Conservation (phyloP, 2,797 vertebrate species). For the Sebastes paucispinis region DNA sequence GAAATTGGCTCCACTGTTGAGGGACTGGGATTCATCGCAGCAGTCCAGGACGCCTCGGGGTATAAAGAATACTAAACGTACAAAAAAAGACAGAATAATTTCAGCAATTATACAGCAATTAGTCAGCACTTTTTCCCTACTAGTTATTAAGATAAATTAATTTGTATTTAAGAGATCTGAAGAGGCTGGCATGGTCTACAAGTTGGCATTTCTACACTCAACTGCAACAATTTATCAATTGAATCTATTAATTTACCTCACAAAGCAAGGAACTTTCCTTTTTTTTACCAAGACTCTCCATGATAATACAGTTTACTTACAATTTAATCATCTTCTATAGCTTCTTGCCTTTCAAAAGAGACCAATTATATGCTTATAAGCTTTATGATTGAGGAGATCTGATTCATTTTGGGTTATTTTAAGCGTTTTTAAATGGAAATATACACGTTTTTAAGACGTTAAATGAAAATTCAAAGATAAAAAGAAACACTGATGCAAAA, state of each 20-base stretch:
- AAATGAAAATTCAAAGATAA: neutral
- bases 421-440: rapidly evolving
- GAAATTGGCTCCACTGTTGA: slow-evolving; percentile 46
- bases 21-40: slow-evolving; percentile 9
- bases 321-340: too few relatives aligned
- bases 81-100: slow-evolving; percentile 16
- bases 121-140: slow-evolving; percentile 20
- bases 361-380: too few relatives aligned
- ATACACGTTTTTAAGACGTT: neutral
- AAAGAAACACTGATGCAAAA: slow-evolving; percentile 2
- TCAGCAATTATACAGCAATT: slow-evolving; percentile 49
- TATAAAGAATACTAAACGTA: slow-evolving; percentile 23
- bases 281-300: neutral
- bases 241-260: neutral
- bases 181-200: neutral
- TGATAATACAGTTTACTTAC: too few relatives aligned
- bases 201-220: neutral
- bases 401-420: too few relatives aligned
- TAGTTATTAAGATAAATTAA: slow-evolving; percentile 8
- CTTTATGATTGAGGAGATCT: too few relatives aligned
- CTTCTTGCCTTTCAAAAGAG: too few relatives aligned
- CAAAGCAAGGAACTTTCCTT: neutral
- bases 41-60: slow-evolving; percentile 28
- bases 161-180: slow-evolving; percentile 11
- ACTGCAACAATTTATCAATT: neutral